Percentiles rank a stretch among this genome's conserved stretches.
These are phyloP conservation scores for Dysmachus trigonus DNA, from an alignment of 2,888 invertebrate species.

Conservation along the genomic window DNA sequence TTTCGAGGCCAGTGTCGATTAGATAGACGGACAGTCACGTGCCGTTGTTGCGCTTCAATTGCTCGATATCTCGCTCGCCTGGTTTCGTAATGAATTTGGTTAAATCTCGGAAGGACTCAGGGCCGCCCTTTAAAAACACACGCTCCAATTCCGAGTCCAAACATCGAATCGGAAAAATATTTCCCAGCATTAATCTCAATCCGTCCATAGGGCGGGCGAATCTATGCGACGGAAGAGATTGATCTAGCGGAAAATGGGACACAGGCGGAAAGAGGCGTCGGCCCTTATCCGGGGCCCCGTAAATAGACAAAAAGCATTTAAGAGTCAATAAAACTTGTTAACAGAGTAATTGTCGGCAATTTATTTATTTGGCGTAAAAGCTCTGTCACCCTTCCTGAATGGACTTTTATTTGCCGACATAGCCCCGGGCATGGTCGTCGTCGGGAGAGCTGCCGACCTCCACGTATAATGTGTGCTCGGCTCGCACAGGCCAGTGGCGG, in stretches of 20 bases:
- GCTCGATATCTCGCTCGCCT: neutral
- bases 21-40: slow-evolving; percentile 19
- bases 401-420: slow-evolving; percentile 41
- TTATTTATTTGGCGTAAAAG: slow-evolving; percentile 60
- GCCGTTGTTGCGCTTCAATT: slow-evolving; percentile 22
- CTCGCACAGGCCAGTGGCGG: neutral
- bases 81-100: neutral
- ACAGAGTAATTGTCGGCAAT: slow-evolving; percentile 65
- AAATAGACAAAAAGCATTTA: slow-evolving; percentile 55
- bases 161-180: slow-evolving; percentile 39
- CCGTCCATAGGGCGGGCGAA: slow-evolving; percentile 1
- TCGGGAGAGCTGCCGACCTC: neutral
- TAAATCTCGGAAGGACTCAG: slow-evolving; percentile 21
- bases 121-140: neutral
- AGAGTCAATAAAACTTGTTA: slow-evolving; percentile 66
- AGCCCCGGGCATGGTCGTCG: slow-evolving; percentile 35
- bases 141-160: slow-evolving; percentile 28
- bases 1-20: neutral
- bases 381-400: slow-evolving; percentile 39
- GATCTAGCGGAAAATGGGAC: slow-evolving; percentile 50
- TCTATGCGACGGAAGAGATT: slow-evolving; percentile 45
- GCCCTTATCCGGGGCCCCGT: neutral
- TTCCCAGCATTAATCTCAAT: slow-evolving; percentile 49
- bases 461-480: neutral
- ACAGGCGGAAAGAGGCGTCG: slow-evolving; percentile 42